Evolutionary conservation across 1,140 invertebrate species (phyloP).

Genomic region (Eriocheir sinensis): DNA sequence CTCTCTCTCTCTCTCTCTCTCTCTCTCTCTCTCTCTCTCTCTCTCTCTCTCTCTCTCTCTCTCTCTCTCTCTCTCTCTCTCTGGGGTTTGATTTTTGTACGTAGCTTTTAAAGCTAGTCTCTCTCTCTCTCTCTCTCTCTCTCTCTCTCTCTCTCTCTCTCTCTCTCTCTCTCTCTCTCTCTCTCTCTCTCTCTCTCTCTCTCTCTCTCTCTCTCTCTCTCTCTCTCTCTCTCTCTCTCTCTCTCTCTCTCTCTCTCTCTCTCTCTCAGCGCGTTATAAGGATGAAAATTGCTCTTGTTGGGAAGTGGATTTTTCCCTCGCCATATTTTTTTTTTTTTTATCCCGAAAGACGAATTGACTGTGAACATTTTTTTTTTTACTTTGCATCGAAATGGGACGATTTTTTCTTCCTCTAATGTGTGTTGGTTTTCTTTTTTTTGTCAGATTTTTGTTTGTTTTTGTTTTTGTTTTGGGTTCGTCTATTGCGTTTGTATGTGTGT

Average conservation of each 20-base stretch:
- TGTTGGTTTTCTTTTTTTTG: too few relatives aligned
- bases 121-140: neutral
- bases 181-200: too few relatives aligned
- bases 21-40: neutral
- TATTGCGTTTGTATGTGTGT: too few relatives aligned
- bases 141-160: neutral
- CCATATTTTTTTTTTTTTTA: too few relatives aligned
- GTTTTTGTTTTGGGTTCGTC: too few relatives aligned
- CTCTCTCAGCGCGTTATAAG: constrained; percentile 9
- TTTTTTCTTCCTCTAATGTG: neutral
- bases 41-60: neutral
- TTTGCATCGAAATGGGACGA: neutral
- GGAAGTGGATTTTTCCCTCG: too few relatives aligned
- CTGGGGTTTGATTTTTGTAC: neutral
- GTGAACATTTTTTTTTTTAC: neutral
- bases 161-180: constrained; percentile 29
- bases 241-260: neutral
- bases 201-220: too few relatives aligned
- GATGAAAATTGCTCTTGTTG: neutral
- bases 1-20: neutral
- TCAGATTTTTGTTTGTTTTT: too few relatives aligned
- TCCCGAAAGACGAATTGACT: neutral
- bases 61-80: too few relatives aligned
- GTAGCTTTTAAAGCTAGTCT: neutral
- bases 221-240: too few relatives aligned